Base-by-base conservation (phyloP, 2,797 vertebrate genomes). In the Cirrhinus molitorella region DNA sequence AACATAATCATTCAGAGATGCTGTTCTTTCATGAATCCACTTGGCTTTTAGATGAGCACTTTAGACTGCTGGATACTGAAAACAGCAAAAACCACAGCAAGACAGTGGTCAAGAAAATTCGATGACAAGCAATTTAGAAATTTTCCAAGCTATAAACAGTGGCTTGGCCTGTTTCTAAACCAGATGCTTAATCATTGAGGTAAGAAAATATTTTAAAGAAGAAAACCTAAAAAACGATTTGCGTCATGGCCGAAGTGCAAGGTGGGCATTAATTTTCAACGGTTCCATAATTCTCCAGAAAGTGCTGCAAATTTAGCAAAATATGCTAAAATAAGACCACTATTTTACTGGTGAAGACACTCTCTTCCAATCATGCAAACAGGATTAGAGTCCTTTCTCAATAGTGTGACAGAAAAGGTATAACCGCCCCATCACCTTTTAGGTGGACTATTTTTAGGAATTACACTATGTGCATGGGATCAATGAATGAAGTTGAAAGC, bases 1-100 rank as follows among this genome's bases (percentile, higher is more conserved):
- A 77, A n/a, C 47, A 88, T 92, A 68, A 83, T 91, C 80, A 90
- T 83, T 84, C 74, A 14, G 61, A 87, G 87, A 89, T 85, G 85
- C 85, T 79, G 83, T 57, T 80, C 79, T 82, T 79, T 81, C 25
- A 65, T 67, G 78, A 89, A 51, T 88, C 91, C 87, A 90, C 87
- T 40, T 47, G 57, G 43, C 7, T 65, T 51, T 73, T 67, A 65
- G 43, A 83, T 85, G 74, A 86, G 66, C 66, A 80, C 45, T 80
- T 85, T 34, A 71, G 25, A 75, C 28, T 55, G 21, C 61, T 67
- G 40, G 13, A 82, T 78, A 78, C 49, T 53, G 21, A 82, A 67
- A 14, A 55, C 61, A 82, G 74, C 3, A 14, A 23, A 61, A 61
- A 66, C 34, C 23, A 47, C 21, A 43, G 23, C 5, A 57, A 53